Percentiles rank a stretch among this genome's conserved stretches.
Evolutionary conservation across 2,797 vertebrate genomes (phyloP).

Genomic region (Xenopus petersii): DNA sequence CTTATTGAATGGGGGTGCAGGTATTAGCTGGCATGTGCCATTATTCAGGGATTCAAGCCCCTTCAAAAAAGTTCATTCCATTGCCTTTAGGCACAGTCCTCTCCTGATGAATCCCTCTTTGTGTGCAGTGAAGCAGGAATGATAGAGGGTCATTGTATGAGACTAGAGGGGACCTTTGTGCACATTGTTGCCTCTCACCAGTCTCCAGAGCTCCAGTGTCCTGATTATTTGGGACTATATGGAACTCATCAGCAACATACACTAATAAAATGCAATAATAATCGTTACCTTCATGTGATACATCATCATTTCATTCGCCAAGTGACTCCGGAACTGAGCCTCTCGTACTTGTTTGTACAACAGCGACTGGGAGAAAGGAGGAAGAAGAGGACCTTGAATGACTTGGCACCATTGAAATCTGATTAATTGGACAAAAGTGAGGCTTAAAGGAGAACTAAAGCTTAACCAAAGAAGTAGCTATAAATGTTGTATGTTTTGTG

Average conservation of each 20-base stretch:
- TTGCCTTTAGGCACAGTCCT: not conserved
- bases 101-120: not conserved
- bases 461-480: too few relatives aligned
- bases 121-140: not conserved
- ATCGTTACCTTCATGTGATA: slow-evolving; percentile 92
- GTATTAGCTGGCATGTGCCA: too few relatives aligned
- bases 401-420: too few relatives aligned
- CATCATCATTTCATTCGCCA: slow-evolving; percentile 99
- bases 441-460: too few relatives aligned
- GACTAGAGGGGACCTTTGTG: not conserved
- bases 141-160: not conserved
- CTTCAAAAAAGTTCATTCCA: not conserved
- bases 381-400: not conserved
- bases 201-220: too few relatives aligned
- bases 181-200: too few relatives aligned
- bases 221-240: not conserved
- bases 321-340: slow-evolving; percentile 91
- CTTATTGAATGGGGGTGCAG: too few relatives aligned
- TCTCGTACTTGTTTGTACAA: slow-evolving; percentile 94
- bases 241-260: not conserved
- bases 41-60: too few relatives aligned
- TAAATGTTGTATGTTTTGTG: too few relatives aligned
- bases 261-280: not conserved
- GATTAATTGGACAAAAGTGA: too few relatives aligned
- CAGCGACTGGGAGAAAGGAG: slow-evolving; percentile 73